Conservation (phyloP, 2,797 vertebrate species). For the Falco biarmicus region DNA sequence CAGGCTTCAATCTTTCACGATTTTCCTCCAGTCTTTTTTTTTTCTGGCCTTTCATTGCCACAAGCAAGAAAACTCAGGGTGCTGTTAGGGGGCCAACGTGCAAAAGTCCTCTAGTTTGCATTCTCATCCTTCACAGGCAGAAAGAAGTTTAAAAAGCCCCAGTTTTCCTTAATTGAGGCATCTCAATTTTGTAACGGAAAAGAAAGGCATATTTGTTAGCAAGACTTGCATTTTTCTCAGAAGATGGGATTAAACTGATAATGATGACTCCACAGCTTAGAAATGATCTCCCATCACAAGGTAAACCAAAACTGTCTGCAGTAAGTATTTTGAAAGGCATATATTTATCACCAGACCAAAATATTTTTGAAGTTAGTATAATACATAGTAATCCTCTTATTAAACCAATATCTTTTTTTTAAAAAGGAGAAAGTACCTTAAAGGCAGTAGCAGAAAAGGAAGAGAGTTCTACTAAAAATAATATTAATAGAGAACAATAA, state of each 20-base stretch:
- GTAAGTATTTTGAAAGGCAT: constrained; percentile 30
- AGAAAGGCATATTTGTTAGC: neutral
- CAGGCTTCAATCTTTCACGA: neutral
- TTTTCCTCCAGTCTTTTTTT: neutral
- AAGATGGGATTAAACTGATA: constrained; percentile 61
- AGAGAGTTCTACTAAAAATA: constrained; percentile 45
- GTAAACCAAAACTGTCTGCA: constrained; percentile 1
- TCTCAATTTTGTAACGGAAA: neutral
- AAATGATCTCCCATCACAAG: constrained; percentile 13
- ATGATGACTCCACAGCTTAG: constrained; percentile 3
- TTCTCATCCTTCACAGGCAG: neutral
- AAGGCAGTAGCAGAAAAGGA: constrained; percentile 14
- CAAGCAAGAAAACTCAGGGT: constrained; percentile 2
- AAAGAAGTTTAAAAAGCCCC: neutral
- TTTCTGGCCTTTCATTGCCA: neutral
- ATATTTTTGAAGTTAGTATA: constrained; percentile 50
- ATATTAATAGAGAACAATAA: constrained; percentile 58
- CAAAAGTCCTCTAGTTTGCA: neutral
- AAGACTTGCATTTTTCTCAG: constrained; percentile 13
- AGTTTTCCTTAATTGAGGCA: neutral
- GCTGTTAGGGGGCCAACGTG: neutral
- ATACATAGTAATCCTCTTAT: constrained; percentile 43
- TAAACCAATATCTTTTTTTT: constrained; percentile 31
- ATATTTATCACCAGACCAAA: constrained; percentile 46
- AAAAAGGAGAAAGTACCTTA: constrained; percentile 21